Base-by-base conservation (phyloP, 2,888 invertebrate genomes). In the Aquatica leii region DNA sequence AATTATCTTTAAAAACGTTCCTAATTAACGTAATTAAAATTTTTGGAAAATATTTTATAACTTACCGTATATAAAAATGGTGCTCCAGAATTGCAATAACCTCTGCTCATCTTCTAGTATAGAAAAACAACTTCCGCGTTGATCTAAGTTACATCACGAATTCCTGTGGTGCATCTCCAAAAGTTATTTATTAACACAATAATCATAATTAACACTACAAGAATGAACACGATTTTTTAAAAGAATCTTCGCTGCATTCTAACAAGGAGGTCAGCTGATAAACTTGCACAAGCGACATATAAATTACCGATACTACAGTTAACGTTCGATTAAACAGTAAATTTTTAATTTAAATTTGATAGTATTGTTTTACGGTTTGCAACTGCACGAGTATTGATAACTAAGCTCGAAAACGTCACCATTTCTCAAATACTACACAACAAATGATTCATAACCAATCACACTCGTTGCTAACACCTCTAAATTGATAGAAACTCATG, bases 61-160 rank as follows among this genome's bases (percentile, higher is more conserved):
- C 78, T 75, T 71, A 80, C 80, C 78, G 75, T 75, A 61, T 73
- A 80, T 63, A 78, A 67, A 71, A 79, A 80, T 56, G 77, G 77
- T 67, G 75, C 73, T 56, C 75, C 75, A 57, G 76, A 68, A 64
- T 75, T 74, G 67, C 74, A 76, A 66, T 76, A 79, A 65, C 74
- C 77, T 67, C 75, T 75, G 66, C 76, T 75, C 73, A 75, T 77
- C 59, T 20, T 53, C 51, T 31, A 15, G 40, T 31, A 5, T 12
- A 8, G 14, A 35, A 24, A n/a, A 12, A n/a, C n/a, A n/a, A 53
- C 46, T 54, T 59, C 50, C 50, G 50, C 15, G 51, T 31, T 18
- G 61, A 61, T 48, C 63, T 54, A 59, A 20, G 63, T 59, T 14
- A 59, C 59, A 50, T 59, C 59, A 34, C 41, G 52, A 52, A 51